A percentile compares a stretch with the other conserved stretches of the same genome.
phyloP scores from a whole-genome alignment of 1,140 invertebrate species.

The Steinernema khuongi region DNA sequence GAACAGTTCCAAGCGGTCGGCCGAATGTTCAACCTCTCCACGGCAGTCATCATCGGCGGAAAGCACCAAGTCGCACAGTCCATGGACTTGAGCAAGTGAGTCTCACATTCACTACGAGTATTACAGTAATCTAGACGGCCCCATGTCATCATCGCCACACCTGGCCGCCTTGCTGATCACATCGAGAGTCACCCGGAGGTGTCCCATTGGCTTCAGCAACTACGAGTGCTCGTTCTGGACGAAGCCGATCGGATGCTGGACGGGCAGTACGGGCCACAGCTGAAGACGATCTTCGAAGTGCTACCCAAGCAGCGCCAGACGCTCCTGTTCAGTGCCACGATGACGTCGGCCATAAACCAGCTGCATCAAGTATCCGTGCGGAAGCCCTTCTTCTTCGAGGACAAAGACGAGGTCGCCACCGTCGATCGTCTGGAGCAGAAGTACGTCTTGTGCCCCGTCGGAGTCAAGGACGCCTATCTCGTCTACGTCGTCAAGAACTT shows the following conservation, averaged over 20 bases:
- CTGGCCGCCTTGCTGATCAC: constrained; percentile 73
- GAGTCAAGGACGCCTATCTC: constrained; percentile 86
- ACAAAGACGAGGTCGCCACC: constrained; percentile 67
- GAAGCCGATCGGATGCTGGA: constrained; percentile 55
- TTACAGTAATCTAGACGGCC: constrained; percentile 30
- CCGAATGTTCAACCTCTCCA: constrained; percentile 44
- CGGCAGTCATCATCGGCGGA: constrained; percentile 41
- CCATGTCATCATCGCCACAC: constrained; percentile 80
- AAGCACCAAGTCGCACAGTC: constrained; percentile 15
- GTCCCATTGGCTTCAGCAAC: constrained; percentile 29
- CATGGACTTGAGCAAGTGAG: constrained; percentile 13
- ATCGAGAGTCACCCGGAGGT: constrained; percentile 38
- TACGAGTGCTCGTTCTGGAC: constrained; percentile 52
- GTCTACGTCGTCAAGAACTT: constrained; percentile 79
- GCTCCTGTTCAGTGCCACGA: constrained; percentile 88
- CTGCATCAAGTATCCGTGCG: constrained; percentile 49
- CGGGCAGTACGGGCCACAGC: constrained; percentile 64
- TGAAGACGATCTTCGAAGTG: constrained; percentile 80
- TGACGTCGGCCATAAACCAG: constrained; percentile 38
- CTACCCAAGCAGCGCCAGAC: constrained; percentile 82
- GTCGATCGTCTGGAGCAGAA: constrained; percentile 80
- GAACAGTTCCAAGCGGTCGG: constrained; percentile 55
- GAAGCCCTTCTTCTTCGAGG: constrained; percentile 65
- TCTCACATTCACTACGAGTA: background rate
- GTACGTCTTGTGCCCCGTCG: constrained; percentile 79